These are phyloP conservation scores for Myrmecophaga tridactyla DNA, from an alignment of 2,113 vertebrate species.

Conservation along the genomic window DNA sequence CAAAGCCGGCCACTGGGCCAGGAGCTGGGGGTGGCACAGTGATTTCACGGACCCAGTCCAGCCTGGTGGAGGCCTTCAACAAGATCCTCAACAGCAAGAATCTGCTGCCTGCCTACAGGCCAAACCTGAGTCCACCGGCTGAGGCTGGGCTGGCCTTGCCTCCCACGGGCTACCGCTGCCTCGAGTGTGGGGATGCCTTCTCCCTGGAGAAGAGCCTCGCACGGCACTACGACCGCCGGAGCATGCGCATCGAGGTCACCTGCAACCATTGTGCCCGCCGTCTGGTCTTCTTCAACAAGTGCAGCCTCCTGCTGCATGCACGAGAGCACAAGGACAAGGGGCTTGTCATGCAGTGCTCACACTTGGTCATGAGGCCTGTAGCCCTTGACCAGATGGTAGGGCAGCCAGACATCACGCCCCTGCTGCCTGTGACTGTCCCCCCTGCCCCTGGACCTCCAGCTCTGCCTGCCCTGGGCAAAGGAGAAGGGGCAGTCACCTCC, in stretches of 20 bases:
- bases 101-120: conserved; percentile 92
- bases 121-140: conserved; percentile 88
- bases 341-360: conserved; percentile 98
- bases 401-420: conserved; percentile 88
- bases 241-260: conserved; percentile 96
- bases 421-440: conserved; percentile 79
- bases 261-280: conserved; percentile 97
- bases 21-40: conserved; percentile 82
- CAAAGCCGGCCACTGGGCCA: conserved; percentile 82
- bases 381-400: conserved; percentile 96
- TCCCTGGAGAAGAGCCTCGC: conserved; percentile 94
- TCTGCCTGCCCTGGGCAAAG: conserved; percentile 56
- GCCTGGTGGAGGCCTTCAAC: conserved; percentile 96
- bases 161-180: conserved; percentile 90
- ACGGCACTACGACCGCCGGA: conserved; percentile 94
- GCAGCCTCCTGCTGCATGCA: conserved; percentile 94
- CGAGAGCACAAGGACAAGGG: conserved; percentile 98
- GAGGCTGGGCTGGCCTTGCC: conserved; percentile 91
- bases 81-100: conserved; percentile 98
- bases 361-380: conserved; percentile 95
- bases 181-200: conserved; percentile 96
- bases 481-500: conserved; percentile 71
- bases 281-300: conserved; percentile 99
- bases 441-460: conserved; percentile 61
- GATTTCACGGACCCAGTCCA: conserved; percentile 95